Evolutionary conservation across 2,113 vertebrate species (phyloP).

Genomic region (Plotosus lineatus): DNA sequence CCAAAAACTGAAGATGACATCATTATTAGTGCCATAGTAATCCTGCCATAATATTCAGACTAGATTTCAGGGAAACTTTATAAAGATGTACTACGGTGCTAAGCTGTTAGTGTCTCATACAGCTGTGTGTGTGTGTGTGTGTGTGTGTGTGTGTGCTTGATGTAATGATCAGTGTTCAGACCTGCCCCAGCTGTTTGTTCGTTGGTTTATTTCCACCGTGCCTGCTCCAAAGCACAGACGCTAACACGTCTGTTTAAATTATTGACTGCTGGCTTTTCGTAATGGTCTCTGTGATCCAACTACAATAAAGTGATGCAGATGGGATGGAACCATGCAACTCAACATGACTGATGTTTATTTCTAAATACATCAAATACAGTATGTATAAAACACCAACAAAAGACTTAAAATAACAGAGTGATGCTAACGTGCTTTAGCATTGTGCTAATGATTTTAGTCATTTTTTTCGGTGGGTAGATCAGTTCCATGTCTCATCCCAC

Average conservation of each 20-base stretch:
- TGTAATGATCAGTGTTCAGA: neutral
- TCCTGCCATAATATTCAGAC: no score
- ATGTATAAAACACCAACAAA: neutral
- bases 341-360: constrained; percentile 35
- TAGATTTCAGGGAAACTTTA: no score
- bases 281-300: constrained; percentile 59
- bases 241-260: constrained; percentile 70
- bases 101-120: no score
- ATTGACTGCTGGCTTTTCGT: constrained; percentile 82
- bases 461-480: no score
- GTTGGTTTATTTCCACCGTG: neutral
- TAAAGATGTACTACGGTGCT: no score
- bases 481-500: no score
- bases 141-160: neutral
- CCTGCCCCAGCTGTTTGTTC: neutral
- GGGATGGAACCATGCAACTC: neutral
- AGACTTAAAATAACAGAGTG: neutral
- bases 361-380: neutral
- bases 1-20: no score
- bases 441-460: neutral
- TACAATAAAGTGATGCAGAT: constrained; percentile 40
- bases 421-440: neutral
- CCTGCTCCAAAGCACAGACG: neutral
- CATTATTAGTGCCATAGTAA: no score
- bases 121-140: no score